Conservation (phyloP, 53 echinoderm and acorn worm species). For the Holothuria scabra region DNA sequence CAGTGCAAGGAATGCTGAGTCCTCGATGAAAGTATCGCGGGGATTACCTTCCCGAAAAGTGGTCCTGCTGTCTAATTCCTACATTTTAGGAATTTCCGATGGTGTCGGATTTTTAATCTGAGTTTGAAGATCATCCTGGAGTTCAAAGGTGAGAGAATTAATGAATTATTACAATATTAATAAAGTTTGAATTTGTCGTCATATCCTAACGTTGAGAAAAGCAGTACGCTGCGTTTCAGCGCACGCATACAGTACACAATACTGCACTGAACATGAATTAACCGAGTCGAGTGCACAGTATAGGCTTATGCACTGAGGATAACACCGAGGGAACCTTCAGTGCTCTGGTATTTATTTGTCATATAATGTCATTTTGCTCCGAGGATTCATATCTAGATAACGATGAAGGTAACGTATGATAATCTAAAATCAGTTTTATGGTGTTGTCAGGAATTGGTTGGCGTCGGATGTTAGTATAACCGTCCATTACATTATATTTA, state of each 20-base stretch:
- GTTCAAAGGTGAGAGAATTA: slow-evolving; percentile 42
- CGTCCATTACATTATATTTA: not conserved
- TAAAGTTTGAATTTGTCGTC: slow-evolving; percentile 41
- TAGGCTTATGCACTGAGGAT: slow-evolving; percentile 24
- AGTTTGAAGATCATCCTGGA: slow-evolving; percentile 44
- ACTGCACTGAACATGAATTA: too few species aligned
- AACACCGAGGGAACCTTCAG: slow-evolving; percentile 36
- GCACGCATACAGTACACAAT: too few species aligned
- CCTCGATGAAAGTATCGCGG: slow-evolving; percentile 13
- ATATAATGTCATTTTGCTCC: slow-evolving; percentile 46
- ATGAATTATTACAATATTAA: slow-evolving; percentile 52
- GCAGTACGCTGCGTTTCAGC: too few species aligned
- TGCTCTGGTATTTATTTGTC: slow-evolving; percentile 31
- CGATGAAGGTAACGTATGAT: slow-evolving; percentile 32
- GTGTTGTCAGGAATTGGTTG: not conserved
- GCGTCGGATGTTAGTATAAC: not conserved
- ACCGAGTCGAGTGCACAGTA: not conserved
- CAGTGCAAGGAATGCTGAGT: slow-evolving; percentile 28
- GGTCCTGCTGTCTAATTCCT: slow-evolving; percentile 24
- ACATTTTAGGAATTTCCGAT: slow-evolving; percentile 17
- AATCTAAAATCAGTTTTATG: not conserved
- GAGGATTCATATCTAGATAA: slow-evolving; percentile 40
- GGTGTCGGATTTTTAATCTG: slow-evolving; percentile 27
- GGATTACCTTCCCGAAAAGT: slow-evolving; percentile 30
- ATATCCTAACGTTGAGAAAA: not conserved